These are phyloP conservation scores for Hapalemur alaotrensis DNA, from an alignment of 2,797 vertebrate species.

Conservation along the genomic window DNA sequence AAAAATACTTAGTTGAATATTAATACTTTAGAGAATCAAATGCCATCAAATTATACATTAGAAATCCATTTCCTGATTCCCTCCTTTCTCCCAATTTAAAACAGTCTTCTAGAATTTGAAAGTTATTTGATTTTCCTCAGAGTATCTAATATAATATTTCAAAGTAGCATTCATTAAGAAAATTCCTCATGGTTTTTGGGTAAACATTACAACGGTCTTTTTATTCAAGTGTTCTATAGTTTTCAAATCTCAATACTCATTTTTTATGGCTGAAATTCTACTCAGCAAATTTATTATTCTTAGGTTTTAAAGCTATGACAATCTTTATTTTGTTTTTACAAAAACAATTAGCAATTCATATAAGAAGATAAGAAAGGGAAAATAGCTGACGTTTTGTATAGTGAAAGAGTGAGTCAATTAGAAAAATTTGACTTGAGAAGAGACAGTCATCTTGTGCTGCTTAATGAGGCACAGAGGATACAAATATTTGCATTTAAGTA, in stretches of 20 bases:
- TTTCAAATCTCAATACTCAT: not conserved
- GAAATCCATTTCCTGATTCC: not conserved
- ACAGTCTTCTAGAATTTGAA: not conserved
- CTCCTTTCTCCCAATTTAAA: not conserved
- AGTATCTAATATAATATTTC: not conserved
- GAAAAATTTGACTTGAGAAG: not conserved
- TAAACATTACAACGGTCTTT: not conserved
- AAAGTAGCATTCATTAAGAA: not conserved
- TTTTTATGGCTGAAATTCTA: not conserved
- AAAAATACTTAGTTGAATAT: not conserved
- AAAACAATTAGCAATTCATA: not conserved
- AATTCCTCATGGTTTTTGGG: not conserved
- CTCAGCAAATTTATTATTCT: not conserved
- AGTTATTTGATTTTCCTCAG: not conserved
- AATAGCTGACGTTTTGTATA: not conserved
- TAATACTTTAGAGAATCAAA: not conserved
- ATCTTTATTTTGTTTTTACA: not conserved
- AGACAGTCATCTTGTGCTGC: not conserved
- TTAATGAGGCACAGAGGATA: not conserved
- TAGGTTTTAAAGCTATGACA: not conserved
- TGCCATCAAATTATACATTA: not conserved
- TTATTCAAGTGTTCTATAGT: not conserved
- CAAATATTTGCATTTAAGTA: not conserved
- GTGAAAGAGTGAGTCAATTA: not conserved
- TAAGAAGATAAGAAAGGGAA: not conserved